Conservation (phyloP, 2,797 vertebrate species). For the Sebastes kiyomatsui region DNA sequence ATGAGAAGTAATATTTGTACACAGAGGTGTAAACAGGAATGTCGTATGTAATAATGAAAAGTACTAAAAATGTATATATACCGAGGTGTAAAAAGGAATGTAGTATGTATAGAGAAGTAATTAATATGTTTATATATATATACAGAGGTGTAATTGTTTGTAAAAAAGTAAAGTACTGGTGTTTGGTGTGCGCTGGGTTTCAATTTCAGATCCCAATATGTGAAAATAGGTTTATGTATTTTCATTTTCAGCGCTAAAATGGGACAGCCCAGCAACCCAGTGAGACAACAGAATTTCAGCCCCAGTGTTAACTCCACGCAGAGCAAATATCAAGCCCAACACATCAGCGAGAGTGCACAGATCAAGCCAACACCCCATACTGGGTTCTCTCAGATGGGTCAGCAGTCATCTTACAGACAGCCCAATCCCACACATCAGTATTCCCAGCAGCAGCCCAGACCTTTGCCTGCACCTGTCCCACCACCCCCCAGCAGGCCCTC, state of each 20-base stretch:
- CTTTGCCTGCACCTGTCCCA: conserved; percentile 19
- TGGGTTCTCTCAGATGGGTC: conserved; percentile 53
- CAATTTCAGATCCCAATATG: not conserved
- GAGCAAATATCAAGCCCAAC: conserved; percentile 39
- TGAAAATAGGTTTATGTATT: not conserved
- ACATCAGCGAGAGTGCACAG: conserved; percentile 32
- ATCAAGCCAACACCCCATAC: conserved; percentile 36
- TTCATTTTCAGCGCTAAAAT: conserved; percentile 62
- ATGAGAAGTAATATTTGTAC: too few relatives aligned
- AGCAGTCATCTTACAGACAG: conserved; percentile 52
- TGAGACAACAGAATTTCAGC: conserved; percentile 53
- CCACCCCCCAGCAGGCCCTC: conserved; percentile 29
- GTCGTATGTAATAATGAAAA: too few relatives aligned
- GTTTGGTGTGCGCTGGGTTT: not conserved
- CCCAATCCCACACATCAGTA: conserved; percentile 36
- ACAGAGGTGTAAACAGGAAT: too few relatives aligned
- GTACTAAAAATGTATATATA: too few relatives aligned
- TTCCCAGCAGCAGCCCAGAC: conserved; percentile 45
- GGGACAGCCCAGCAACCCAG: conserved; percentile 37
- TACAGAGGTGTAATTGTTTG: too few relatives aligned
- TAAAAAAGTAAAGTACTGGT: not conserved
- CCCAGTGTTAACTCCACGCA: conserved; percentile 31
- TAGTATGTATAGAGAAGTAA: too few relatives aligned
- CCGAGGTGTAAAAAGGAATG: too few relatives aligned
- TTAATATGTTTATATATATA: too few relatives aligned